These are phyloP conservation scores for Lycaon pictus DNA, from an alignment of 2,113 vertebrate genomes.

Conservation along the genomic window DNA sequence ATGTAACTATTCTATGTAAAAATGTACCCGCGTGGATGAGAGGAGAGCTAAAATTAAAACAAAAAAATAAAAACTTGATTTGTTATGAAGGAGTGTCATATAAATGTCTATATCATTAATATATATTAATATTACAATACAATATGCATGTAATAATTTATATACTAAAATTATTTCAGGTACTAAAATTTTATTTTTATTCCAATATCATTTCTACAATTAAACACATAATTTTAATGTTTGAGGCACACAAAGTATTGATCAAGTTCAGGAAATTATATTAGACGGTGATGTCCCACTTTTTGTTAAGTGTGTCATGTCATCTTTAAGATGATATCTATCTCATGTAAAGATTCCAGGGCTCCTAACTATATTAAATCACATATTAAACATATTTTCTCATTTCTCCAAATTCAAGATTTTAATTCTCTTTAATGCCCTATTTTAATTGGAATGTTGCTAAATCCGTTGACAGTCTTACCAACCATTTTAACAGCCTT, in stretches of 20 bases:
- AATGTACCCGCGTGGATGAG: background rate
- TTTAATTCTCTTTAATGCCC: constrained; percentile 84
- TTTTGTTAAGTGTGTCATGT: constrained; percentile 68
- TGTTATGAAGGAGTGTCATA: background rate
- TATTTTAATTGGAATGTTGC: constrained; percentile 86
- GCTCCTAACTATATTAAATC: constrained; percentile 73
- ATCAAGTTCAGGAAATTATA: background rate
- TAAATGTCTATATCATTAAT: background rate
- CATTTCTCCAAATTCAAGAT: constrained; percentile 83
- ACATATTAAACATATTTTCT: constrained; percentile 83
- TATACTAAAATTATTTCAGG: background rate
- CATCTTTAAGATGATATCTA: constrained; percentile 61
- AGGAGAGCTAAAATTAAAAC: background rate
- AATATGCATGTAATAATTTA: background rate
- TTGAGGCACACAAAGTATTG: constrained; percentile 16
- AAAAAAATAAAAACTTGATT: background rate
- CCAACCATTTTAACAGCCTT: constrained; percentile 87
- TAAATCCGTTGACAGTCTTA: constrained; percentile 85
- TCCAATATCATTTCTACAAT: background rate
- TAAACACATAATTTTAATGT: constrained; percentile 31
- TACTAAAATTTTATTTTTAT: background rate
- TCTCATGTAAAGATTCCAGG: constrained; percentile 69
- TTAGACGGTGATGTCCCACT: constrained; percentile 18
- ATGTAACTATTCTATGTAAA: background rate
- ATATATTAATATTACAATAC: background rate